Evolutionary conservation across 2,888 invertebrate species (phyloP), one percentile per base, ranked within the genome.

Genomic region (Dioctria linearis): DNA sequence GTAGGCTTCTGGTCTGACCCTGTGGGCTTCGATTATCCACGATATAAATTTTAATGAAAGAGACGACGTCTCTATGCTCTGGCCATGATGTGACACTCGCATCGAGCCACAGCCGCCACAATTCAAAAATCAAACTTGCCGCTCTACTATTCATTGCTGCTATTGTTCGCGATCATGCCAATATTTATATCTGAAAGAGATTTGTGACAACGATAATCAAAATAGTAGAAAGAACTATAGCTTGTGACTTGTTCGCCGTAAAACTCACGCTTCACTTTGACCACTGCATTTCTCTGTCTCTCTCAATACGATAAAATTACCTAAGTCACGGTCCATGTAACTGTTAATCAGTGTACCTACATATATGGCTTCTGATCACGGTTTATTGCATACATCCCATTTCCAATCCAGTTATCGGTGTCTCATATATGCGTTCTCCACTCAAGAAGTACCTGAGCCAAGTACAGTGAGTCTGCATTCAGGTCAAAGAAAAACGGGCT

Each of bases 1-100:
- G 73, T 59, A 57, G 57, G 73, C 73, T 73, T 73, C 73, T 73
- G 73, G 73, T 59, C n/a, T 73, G 73, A 73, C 73, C 73, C 73
- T 73, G 73, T 54, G 57, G 73, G 73, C 51, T 73, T 73, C 59
- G 57, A 73, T 73, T 73, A 73, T 59, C 43, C 25, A 40, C 73
- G 51, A 69, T 69, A 69, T 51, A 69, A 49, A 37, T 69, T 11
- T 49, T 42, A 57, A 57, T 57, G 73, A 71, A 71, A 39, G 13
- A 59, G 57, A 54, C 42, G 57, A 73, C 57, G 13, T 40, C n/a
- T 25, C 25, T 25, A 25, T 25, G 25, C 0, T 42, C 13, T 40
- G 54, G 40, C 40, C 57, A 37, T 49, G 46, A 46, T 37, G 9
- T 49, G 57, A 42, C 59, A 25, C 13, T 73, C 54, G 4, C 42